phyloP scores from a whole-genome alignment of 2,797 vertebrate species.

The Xyrichtys novacula region DNA sequence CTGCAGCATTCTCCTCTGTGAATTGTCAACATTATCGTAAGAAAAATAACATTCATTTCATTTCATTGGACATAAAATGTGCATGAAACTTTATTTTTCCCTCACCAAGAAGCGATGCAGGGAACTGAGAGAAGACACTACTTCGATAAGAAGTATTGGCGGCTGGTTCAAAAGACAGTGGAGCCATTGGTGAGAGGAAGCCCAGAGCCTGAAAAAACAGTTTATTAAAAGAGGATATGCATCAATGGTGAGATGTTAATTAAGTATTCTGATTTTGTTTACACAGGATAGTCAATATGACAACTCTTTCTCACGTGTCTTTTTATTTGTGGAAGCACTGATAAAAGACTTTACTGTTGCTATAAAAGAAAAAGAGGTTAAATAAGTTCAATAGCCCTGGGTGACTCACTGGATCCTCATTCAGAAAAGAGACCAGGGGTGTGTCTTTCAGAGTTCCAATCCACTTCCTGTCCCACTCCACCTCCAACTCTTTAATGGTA shows the following conservation, averaged over 20 bases:
- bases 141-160: slow-evolving; percentile 76
- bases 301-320: no score
- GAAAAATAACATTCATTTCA: background rate
- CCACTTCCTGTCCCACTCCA: slow-evolving; percentile 89
- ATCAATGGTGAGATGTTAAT: background rate
- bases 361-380: fast-evolving
- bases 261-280: no score
- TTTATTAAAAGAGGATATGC: background rate
- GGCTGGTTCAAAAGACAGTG: slow-evolving; percentile 80
- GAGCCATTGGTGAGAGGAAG: slow-evolving; percentile 82
- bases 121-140: slow-evolving; percentile 75
- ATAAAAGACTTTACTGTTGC: background rate
- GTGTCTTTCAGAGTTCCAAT: slow-evolving; percentile 70
- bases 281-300: no score
- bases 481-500: slow-evolving; percentile 74
- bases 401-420: slow-evolving; percentile 86
- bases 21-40: background rate
- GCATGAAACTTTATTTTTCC: background rate
- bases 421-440: slow-evolving; percentile 80
- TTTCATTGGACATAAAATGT: fast-evolving
- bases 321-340: no score
- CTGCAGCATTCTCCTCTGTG: slow-evolving; percentile 47
- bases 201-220: slow-evolving; percentile 79
- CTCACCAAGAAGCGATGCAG: slow-evolving; percentile 73
- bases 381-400: background rate